These are phyloP conservation scores for Entelurus aequoreus DNA, from an alignment of 2,113 vertebrate genomes.

Conservation along the genomic window DNA sequence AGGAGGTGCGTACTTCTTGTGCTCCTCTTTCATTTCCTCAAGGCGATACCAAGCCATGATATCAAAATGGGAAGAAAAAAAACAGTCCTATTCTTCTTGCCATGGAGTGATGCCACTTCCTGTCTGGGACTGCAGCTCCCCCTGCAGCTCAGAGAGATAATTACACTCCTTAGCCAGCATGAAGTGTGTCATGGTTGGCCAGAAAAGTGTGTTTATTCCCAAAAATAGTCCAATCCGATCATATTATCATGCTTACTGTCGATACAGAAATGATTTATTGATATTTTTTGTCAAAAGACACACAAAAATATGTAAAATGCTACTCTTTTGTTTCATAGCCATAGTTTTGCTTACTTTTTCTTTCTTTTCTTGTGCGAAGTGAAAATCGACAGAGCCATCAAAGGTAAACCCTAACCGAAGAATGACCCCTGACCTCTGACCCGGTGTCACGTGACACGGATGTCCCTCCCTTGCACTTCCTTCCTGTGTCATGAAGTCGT, in stretches of 20 bases:
- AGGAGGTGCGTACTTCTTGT: constrained; percentile 70
- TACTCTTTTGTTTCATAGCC: background rate
- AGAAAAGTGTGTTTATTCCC: too few species aligned
- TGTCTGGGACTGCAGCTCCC: too few species aligned
- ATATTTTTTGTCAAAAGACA: background rate
- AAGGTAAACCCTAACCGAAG: constrained; percentile 70
- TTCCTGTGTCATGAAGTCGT: background rate
- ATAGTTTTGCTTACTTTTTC: constrained; percentile 9
- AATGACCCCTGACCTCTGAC: constrained; percentile 29
- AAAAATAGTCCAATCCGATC: too few species aligned
- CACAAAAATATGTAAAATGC: too few species aligned
- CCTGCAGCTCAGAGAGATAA: too few species aligned
- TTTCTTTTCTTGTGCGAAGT: constrained; percentile 63
- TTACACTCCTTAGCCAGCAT: too few species aligned
- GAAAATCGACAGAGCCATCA: constrained; percentile 80
- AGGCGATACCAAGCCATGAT: background rate
- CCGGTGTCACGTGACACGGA: constrained; percentile 44
- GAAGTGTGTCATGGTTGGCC: too few species aligned
- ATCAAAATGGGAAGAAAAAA: constrained; percentile 1
- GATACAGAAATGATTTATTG: background rate
- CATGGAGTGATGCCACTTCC: background rate
- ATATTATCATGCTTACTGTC: too few species aligned
- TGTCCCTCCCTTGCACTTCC: constrained; percentile 37
- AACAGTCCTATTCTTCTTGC: background rate
- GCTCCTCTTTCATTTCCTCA: constrained; percentile 31